Evolutionary conservation across 2,888 invertebrate genomes (phyloP), one percentile per base, ranked within the genome.

Genomic region (Parnassius mnemosyne): DNA sequence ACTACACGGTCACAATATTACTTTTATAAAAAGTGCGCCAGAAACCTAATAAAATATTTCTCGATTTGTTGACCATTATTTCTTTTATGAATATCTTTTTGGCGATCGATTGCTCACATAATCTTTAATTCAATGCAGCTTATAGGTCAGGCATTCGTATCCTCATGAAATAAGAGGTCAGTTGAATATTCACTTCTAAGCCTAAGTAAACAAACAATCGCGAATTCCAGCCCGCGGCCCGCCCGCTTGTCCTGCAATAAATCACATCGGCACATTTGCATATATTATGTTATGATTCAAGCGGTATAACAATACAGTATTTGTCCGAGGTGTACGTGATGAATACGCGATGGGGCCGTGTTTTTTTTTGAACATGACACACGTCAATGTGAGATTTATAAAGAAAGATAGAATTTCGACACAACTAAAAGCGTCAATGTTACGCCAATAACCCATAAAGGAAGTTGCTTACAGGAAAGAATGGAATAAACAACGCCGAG

Each of bases 261-360:
- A 79, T 77, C 74, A 75, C 73, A 66, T 63, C 68, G 72, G 67
- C 76, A 76, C 72, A 79, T 79, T 80, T 79, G 76, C 78, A 80
- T 80, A 74, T 69, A 76, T 80, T 75, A 77, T 61, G 71, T 77
- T 81, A 83, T 84, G 84, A 85, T 80, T 84, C 84, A 82, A 77
- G 20, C 51, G 65, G 61, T 75, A 65, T 74, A 81, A 84, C 84
- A 84, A 85, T 84, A 82, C 83, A 75, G 77, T 77, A 79, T 81
- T 78, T 80, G 79, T 79, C 71, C 65, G 73, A 66, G 66, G 71
- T 59, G 68, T 72, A 73, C 71, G 75, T 74, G 68, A 62, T 73
- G 83, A 77, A 83, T 84, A 75, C 72, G 52, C 66, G 71, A 81
- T 80, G 65, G 61, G 61, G 49, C 52, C 52, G 59, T 66, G 66